Evolutionary conservation across 2,113 vertebrate genomes (phyloP).

Genomic region (Grammomys dolichurus): DNA sequence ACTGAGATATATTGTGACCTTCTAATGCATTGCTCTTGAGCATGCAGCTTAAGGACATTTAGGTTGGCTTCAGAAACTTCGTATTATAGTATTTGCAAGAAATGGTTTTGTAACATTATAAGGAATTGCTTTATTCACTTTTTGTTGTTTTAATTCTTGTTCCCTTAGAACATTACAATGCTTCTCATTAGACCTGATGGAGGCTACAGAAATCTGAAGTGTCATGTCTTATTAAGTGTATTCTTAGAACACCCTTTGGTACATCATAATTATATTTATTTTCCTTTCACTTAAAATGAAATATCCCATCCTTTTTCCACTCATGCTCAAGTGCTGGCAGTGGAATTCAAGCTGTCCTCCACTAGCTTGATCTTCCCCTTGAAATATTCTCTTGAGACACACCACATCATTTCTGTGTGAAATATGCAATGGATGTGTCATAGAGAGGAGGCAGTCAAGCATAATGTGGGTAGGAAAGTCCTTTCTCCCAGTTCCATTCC

Average conservation of each 20-base stretch:
- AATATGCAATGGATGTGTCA: slow-evolving; percentile 67
- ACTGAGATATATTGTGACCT: background rate
- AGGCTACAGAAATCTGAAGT: background rate
- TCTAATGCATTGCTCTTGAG: background rate
- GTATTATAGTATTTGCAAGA: background rate
- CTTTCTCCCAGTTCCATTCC: background rate
- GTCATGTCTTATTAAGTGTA: background rate
- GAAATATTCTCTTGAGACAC: slow-evolving; percentile 71
- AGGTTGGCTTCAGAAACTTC: background rate
- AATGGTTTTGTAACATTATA: background rate
- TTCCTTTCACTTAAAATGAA: slow-evolving; percentile 20
- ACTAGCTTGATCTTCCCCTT: slow-evolving; percentile 8
- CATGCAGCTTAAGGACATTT: background rate
- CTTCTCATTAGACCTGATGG: background rate
- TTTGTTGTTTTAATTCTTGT: background rate
- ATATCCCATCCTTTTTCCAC: background rate
- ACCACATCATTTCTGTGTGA: slow-evolving; percentile 50
- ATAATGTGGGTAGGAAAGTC: slow-evolving; percentile 17
- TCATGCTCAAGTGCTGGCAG: slow-evolving; percentile 9
- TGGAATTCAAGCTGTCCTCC: slow-evolving; percentile 47
- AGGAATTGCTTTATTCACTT: background rate
- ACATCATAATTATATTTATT: background rate
- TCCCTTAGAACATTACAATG: background rate
- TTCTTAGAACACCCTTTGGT: background rate
- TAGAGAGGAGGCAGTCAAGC: background rate